phyloP scores from a whole-genome alignment of 2,113 vertebrate genomes.

The Aplodontia rufa region DNA sequence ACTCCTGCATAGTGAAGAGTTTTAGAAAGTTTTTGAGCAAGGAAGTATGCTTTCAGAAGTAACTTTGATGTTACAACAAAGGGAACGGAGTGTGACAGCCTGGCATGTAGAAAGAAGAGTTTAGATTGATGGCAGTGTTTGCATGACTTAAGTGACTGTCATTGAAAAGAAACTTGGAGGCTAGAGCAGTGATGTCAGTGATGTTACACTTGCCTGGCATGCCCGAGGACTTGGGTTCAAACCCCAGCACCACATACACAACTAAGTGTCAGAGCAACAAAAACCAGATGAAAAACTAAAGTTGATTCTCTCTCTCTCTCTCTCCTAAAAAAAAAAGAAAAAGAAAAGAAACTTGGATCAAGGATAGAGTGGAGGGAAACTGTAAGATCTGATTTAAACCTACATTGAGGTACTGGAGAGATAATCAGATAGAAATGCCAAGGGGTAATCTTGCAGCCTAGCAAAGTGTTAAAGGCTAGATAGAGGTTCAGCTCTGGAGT shows the following conservation, averaged over 20 bases:
- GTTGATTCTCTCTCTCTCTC: no score
- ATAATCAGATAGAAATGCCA: background rate
- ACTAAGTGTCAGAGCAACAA: no score
- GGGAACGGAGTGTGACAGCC: background rate
- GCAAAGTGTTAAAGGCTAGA: background rate
- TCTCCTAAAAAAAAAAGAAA: no score
- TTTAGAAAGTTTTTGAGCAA: background rate
- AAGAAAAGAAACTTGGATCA: background rate
- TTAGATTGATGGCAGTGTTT: background rate
- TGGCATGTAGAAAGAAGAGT: background rate
- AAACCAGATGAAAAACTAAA: no score
- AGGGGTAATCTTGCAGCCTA: background rate
- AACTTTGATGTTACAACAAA: background rate
- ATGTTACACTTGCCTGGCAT: no score
- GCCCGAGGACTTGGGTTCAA: no score
- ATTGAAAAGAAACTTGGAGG: background rate
- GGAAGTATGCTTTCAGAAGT: background rate
- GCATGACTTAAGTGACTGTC: background rate
- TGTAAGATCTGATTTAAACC: background rate
- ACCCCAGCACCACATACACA: no score
- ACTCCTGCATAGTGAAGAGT: background rate
- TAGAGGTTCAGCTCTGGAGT: background rate
- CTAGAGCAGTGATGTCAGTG: no score
- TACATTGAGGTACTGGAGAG: background rate
- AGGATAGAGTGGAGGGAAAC: background rate